phyloP scores from a whole-genome alignment of 2,888 invertebrate genomes.

The Hyposoter didymator region DNA sequence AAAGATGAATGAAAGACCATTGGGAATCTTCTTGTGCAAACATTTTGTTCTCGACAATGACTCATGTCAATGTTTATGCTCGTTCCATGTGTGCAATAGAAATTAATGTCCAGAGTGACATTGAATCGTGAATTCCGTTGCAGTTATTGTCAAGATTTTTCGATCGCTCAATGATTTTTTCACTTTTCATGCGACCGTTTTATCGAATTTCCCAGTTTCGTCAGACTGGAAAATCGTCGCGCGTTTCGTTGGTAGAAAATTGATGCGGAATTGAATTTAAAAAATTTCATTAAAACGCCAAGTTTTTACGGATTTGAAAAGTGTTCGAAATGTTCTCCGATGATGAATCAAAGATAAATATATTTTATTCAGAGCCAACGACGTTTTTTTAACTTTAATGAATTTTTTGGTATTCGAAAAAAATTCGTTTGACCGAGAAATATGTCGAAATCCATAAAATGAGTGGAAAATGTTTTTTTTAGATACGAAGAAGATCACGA shows the following conservation, averaged over 20 bases:
- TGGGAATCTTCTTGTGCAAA: conserved; percentile 13
- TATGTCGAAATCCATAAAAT: not conserved
- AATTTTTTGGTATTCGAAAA: not conserved
- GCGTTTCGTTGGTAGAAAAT: not conserved
- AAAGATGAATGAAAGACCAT: not conserved
- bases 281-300: not conserved
- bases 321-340: not conserved
- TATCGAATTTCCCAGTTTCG: not conserved
- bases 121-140: not conserved
- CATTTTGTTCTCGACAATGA: not conserved
- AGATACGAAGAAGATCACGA: conserved; percentile 66
- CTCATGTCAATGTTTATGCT: not conserved
- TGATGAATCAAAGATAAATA: too few species aligned
- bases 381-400: too few species aligned
- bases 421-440: not conserved
- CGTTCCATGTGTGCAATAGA: conserved; percentile 1
- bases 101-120: not conserved
- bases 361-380: too few species aligned
- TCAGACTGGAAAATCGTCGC: not conserved
- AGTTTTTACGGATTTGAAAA: not conserved
- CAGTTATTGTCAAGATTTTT: not conserved
- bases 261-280: not conserved
- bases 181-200: not conserved
- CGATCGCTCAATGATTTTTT: not conserved
- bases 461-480: not conserved